Percentiles rank a stretch among this genome's conserved stretches.
These are phyloP conservation scores for Tachysurus fulvidraco DNA, from an alignment of 2,113 vertebrate genomes.

Conservation along the genomic window DNA sequence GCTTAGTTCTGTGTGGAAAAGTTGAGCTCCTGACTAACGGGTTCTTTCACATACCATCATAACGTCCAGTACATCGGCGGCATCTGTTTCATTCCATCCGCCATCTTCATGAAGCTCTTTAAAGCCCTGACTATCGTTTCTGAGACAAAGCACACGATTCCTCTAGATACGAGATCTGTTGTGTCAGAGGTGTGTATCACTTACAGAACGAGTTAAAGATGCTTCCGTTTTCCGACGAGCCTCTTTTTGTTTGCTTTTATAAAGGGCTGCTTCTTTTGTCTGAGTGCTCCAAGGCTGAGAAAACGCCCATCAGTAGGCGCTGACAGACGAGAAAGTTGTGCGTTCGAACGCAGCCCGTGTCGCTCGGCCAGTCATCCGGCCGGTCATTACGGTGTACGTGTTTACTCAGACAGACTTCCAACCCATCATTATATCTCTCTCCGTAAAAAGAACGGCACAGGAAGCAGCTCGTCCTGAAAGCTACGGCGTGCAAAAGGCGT, in stretches of 20 bases:
- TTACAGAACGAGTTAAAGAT: not conserved
- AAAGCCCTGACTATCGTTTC: not conserved
- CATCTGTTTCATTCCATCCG: not conserved
- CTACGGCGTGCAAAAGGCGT: not conserved
- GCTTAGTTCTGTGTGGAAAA: not conserved
- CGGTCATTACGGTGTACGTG: not conserved
- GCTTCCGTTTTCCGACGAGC: not conserved
- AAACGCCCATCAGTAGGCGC: conserved; percentile 20
- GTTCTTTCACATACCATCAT: not conserved
- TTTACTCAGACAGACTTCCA: conserved; percentile 10
- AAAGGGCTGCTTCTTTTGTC: not conserved
- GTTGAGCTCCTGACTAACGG: not conserved
- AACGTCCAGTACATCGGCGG: not conserved
- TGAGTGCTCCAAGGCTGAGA: not conserved
- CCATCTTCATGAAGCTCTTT: not conserved
- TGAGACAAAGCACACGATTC: not conserved
- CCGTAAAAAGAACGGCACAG: not conserved
- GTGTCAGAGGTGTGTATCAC: not conserved
- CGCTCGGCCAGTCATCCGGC: not conserved
- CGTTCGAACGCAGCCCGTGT: not conserved
- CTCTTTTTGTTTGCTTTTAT: not conserved
- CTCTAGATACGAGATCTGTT: not conserved
- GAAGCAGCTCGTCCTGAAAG: not conserved
- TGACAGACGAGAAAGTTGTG: not conserved
- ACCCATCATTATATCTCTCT: conserved; percentile 11